These are phyloP conservation scores for Branchinecta sandiegonensis DNA, from an alignment of 2,888 invertebrate species.

Conservation along the genomic window DNA sequence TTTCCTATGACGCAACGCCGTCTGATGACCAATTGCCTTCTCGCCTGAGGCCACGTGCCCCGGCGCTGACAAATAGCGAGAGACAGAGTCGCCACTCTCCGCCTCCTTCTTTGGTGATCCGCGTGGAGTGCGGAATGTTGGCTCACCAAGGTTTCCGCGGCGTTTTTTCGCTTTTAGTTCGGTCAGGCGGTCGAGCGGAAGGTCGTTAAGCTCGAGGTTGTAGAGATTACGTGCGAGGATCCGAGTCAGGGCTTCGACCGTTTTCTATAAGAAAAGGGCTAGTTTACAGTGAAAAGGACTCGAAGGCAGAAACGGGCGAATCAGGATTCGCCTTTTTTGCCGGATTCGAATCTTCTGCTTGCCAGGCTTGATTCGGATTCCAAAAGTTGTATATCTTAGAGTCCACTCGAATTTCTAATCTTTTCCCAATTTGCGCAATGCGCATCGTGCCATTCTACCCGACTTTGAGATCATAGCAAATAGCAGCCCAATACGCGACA, in stretches of 20 bases:
- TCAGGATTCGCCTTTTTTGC: no score
- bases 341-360: no score
- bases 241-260: slow-evolving; percentile 88
- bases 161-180: slow-evolving; percentile 60
- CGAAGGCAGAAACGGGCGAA: no score
- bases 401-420: no score
- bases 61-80: neutral
- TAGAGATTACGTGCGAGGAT: slow-evolving; percentile 91
- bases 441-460: no score
- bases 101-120: slow-evolving; percentile 15
- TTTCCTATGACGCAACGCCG: slow-evolving; percentile 33
- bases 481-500: no score
- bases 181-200: slow-evolving; percentile 60
- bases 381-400: no score
- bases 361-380: no score
- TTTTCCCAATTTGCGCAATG: no score
- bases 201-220: slow-evolving; percentile 74
- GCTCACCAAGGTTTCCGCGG: slow-evolving; percentile 34
- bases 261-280: slow-evolving; percentile 47
- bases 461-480: no score
- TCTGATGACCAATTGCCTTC: slow-evolving; percentile 23
- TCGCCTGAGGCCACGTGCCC: slow-evolving; percentile 20
- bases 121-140: slow-evolving; percentile 19
- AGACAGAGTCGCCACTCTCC: neutral
- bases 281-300: no score